Conservation (phyloP, 2,113 vertebrate species). For the Pseudonaja textilis region DNA sequence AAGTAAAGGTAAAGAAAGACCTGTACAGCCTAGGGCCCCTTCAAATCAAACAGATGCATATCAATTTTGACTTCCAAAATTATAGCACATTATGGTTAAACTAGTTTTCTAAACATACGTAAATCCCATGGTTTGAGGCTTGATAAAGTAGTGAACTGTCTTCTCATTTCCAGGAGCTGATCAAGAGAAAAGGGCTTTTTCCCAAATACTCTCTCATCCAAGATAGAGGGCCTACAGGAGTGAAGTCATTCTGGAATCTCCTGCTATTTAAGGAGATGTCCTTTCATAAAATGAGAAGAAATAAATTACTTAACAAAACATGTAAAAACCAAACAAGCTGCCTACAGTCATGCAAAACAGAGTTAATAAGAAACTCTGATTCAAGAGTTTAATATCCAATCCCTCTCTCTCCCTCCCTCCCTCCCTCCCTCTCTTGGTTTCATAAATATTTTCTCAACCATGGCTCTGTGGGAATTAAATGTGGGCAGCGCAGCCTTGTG, state of each 20-base stretch:
- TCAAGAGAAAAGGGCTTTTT: neutral
- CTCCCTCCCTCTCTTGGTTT: neutral
- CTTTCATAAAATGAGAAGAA: constrained; percentile 38
- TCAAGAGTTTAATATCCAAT: constrained; percentile 12
- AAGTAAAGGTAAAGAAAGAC: neutral
- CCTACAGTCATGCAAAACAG: constrained; percentile 29
- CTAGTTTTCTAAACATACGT: neutral
- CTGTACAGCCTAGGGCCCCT: neutral
- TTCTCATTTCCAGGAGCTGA: constrained; percentile 5
- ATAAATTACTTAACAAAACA: constrained; percentile 37
- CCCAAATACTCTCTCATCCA: neutral
- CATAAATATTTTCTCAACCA: constrained; percentile 18
- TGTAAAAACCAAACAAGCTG: constrained; percentile 33
- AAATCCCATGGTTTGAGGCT: neutral
- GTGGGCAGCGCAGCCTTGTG: too few species aligned
- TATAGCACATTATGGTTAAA: neutral
- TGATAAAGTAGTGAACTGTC: neutral
- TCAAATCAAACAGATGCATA: neutral
- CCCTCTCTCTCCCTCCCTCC: neutral
- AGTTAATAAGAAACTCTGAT: constrained; percentile 17
- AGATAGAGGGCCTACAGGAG: neutral
- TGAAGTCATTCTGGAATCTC: neutral
- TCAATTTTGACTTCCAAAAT: neutral
- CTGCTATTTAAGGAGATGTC: constrained; percentile 13
- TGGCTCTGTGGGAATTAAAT: constrained; percentile 32